phyloP scores from a whole-genome alignment of 2,113 vertebrate species.

The Malurus elegans region DNA sequence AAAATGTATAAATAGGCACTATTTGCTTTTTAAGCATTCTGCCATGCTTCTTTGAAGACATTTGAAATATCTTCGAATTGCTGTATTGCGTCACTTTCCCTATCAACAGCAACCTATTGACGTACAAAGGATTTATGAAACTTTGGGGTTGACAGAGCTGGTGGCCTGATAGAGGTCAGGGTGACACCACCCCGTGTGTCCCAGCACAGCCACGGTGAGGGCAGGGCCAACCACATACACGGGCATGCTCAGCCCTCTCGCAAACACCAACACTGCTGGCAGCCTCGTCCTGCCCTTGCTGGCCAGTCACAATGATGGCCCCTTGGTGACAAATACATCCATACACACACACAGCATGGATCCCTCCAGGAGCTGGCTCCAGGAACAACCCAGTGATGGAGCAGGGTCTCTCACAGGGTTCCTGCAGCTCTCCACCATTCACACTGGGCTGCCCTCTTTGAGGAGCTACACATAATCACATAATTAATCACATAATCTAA shows the following conservation, averaged over 20 bases:
- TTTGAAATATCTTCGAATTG: background rate
- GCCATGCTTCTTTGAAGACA: background rate
- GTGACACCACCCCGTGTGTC: rapidly evolving
- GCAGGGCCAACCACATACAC: background rate
- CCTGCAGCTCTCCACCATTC: background rate
- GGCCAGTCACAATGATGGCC: too few species aligned
- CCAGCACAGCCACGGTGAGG: rapidly evolving
- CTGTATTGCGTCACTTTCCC: rapidly evolving
- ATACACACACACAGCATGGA: rapidly evolving
- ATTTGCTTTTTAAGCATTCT: background rate
- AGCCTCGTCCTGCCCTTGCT: rapidly evolving
- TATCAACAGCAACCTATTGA: background rate
- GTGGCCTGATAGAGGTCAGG: background rate
- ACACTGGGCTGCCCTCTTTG: background rate
- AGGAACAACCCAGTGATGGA: background rate
- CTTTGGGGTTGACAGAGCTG: background rate
- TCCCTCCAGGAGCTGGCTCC: background rate
- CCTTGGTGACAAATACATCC: rapidly evolving
- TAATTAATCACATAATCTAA: background rate
- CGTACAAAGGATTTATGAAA: rapidly evolving
- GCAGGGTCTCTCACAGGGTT: background rate
- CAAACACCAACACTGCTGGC: rapidly evolving
- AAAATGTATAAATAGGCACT: rapidly evolving
- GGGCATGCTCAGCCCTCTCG: rapidly evolving
- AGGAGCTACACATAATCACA: too few species aligned